Percentiles rank a stretch among this genome's conserved stretches.
phyloP scores from a whole-genome alignment of 2,113 vertebrate species.

The Protobothrops flavoviridis region DNA sequence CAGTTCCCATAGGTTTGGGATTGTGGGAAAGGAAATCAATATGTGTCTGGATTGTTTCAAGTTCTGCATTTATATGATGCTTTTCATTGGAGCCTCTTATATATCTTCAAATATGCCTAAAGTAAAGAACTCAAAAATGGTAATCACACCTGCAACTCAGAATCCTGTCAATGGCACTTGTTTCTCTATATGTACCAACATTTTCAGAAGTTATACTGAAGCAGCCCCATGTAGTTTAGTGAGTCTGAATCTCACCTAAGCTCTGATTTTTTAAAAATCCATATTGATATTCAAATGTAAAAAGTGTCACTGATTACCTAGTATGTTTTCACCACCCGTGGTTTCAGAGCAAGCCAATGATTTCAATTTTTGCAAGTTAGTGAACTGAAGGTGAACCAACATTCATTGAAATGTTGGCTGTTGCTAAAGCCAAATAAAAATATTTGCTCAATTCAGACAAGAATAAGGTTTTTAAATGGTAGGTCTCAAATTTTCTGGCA shows the following conservation, averaged over 20 bases:
- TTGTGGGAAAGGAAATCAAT: not conserved
- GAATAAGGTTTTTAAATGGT: not conserved
- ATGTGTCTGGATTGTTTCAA: not conserved
- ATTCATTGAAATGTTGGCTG: not conserved
- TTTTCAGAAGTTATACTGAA: not conserved
- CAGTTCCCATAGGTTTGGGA: not conserved
- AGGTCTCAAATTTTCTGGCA: not conserved
- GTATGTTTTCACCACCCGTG: not conserved
- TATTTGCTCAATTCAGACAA: not conserved
- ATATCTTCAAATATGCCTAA: not conserved
- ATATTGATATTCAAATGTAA: not conserved
- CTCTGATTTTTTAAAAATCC: not conserved
- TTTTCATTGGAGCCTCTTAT: not conserved
- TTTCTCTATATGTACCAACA: not conserved
- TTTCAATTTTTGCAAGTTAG: not conserved
- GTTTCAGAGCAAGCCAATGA: not conserved
- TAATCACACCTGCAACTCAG: not conserved
- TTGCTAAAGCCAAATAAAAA: not conserved
- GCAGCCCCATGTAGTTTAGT: not conserved
- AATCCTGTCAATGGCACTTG: not conserved
- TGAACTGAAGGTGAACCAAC: not conserved
- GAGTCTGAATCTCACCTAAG: not conserved
- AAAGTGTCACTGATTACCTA: not conserved
- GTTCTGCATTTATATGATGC: not conserved
- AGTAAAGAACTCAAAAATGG: not conserved